Evolutionary conservation across 2,888 invertebrate species (phyloP).

Genomic region (Pimpla rufipes): DNA sequence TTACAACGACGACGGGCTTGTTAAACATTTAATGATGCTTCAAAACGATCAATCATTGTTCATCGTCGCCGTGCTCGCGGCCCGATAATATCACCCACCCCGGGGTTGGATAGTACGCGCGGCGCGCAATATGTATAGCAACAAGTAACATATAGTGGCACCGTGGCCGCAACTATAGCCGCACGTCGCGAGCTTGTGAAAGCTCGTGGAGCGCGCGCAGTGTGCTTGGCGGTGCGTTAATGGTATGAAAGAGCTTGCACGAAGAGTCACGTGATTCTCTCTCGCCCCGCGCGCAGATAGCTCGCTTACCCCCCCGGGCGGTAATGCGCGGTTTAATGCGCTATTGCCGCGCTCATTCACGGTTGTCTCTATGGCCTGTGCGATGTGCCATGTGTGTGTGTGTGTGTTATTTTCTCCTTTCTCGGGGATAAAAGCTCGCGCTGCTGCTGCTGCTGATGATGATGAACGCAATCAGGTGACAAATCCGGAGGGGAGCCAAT

Average conservation of each 20-base stretch:
- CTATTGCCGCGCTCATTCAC: slow-evolving; percentile 19
- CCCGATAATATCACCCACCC: slow-evolving; percentile 64
- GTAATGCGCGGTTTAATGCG: slow-evolving; percentile 37
- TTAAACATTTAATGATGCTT: slow-evolving; percentile 67
- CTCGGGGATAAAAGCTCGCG: slow-evolving; percentile 7
- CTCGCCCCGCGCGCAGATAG: slow-evolving; percentile 34
- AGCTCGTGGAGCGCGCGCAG: slow-evolving; percentile 51
- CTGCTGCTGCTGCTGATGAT: neutral
- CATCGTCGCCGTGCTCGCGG: slow-evolving; percentile 55
- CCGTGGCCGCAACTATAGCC: slow-evolving; percentile 40
- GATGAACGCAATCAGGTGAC: slow-evolving; percentile 15
- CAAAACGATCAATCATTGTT: slow-evolving; percentile 67
- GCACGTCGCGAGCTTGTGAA: slow-evolving; percentile 58
- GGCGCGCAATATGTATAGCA: no score
- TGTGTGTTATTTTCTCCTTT: neutral
- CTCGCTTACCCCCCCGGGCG: slow-evolving; percentile 55
- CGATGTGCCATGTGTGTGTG: no score
- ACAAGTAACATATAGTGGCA: slow-evolving; percentile 38
- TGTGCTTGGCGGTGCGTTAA: slow-evolving; percentile 66
- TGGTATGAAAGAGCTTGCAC: slow-evolving; percentile 68
- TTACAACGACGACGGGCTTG: slow-evolving; percentile 56
- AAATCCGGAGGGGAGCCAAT: neutral
- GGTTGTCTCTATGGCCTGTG: no score
- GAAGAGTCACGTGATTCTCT: slow-evolving; percentile 64
- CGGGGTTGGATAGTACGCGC: slow-evolving; percentile 17